Conservation (phyloP, 1,140 invertebrate genomes). For the Coelopa frigida region DNA sequence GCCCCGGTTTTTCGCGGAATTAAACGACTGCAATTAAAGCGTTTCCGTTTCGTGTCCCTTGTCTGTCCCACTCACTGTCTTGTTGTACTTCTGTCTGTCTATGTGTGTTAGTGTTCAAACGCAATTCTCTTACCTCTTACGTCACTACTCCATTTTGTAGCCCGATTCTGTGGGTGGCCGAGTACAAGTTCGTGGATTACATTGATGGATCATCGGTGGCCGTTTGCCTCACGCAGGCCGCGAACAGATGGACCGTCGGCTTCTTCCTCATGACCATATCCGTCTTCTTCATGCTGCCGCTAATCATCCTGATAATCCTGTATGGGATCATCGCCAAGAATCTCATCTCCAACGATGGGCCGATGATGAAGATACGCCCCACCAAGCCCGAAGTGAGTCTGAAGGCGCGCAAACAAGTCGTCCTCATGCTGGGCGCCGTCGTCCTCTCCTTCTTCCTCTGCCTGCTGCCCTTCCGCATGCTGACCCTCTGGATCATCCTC, state of each 20-base stretch:
- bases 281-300: conserved; percentile 76
- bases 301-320: conserved; percentile 69
- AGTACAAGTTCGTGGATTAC: conserved; percentile 61
- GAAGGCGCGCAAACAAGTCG: conserved; percentile 68
- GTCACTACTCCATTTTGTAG: conserved; percentile 44
- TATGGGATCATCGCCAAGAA: conserved; percentile 78
- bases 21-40: no score
- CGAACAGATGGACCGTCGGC: conserved; percentile 62
- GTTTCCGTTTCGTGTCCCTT: no score
- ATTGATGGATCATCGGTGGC: conserved; percentile 60
- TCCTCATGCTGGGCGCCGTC: conserved; percentile 83
- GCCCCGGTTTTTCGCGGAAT: no score
- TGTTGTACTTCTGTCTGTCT: no score
- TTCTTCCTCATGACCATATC: conserved; percentile 74
- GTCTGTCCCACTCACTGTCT: no score
- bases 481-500: conserved; percentile 79
- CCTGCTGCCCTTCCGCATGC: conserved; percentile 75
- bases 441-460: conserved; percentile 88
- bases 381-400: conserved; percentile 46
- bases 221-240: conserved; percentile 66
- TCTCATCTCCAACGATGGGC: conserved; percentile 67
- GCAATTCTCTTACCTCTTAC: background rate
- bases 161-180: conserved; percentile 69
- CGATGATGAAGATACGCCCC: conserved; percentile 53
- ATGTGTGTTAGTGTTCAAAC: background rate